Evolutionary conservation across 2,888 invertebrate genomes (phyloP), one percentile per base, ranked within the genome.

Genomic region (Furcula furcula): DNA sequence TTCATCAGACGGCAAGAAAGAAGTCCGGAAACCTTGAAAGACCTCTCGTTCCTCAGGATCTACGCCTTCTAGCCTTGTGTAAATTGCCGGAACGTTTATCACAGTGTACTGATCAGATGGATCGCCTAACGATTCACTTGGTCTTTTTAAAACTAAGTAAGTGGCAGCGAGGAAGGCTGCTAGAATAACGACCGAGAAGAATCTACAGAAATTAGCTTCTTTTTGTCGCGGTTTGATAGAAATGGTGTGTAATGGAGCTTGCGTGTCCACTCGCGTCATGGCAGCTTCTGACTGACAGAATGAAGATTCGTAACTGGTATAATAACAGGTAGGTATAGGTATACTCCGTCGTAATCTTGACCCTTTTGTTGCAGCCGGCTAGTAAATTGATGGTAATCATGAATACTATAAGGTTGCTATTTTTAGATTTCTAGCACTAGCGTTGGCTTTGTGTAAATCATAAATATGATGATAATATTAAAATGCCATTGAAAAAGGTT

Each of bases 21-120:
- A 92, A 0, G 93, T 93, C 28, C 90, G 88, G 31, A 91, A 90
- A 44, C 92, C 92, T 48, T 90, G 85, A 59, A 92, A 89, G 0
- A 92, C 77, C 28, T 91, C 90, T 32, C 91, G 77, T 38, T 92
- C 91, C 36, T 92, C 91, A 9, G 90, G 76, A 47, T 91, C 80
- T 2, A 77, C 61, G 6, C 65, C 59, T 54, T 89, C 89, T 18
- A 82, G 65, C 16, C 65, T 72, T 1, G 74, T 77, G 45, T 83
- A 88, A 5, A 66, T 49, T 49, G 68, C 72, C 1, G 87, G 86
- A n/a, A 84, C 70, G 25, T 67, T 76, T 51, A 73, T 79, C 15
- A 80, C 63, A 7, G 71, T 63, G 39, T 71, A 80, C 38, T 82
- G 76, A 46, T 82, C 81, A 0, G 82, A 77, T 0, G 80, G 75